These are phyloP conservation scores for Chamaedrilus cognettii DNA, from an alignment of 2,888 invertebrate species.

Conservation along the genomic window DNA sequence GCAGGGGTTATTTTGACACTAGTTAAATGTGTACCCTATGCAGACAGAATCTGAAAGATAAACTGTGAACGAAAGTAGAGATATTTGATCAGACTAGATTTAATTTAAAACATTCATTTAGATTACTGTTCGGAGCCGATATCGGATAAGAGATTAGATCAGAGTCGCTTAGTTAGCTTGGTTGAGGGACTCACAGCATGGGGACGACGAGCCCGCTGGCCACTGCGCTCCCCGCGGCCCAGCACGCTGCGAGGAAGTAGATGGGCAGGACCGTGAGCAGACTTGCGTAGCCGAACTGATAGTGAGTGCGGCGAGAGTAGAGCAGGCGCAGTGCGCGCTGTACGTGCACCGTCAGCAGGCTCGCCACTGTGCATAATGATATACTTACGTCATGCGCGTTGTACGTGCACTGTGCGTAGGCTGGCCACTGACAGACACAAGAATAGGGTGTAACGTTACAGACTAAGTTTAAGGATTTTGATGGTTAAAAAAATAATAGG, in stretches of 20 bases:
- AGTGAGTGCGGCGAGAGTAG: constrained; percentile 46
- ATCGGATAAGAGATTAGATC: too few species aligned
- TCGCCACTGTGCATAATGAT: constrained; percentile 35
- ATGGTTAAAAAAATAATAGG: too few species aligned
- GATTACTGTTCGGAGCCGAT: too few species aligned
- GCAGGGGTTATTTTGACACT: too few species aligned
- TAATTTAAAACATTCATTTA: too few species aligned
- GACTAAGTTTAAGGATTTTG: too few species aligned
- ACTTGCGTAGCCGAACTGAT: constrained; percentile 41
- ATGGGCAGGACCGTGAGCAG: constrained; percentile 29
- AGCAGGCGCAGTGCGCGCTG: constrained; percentile 46
- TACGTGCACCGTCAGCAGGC: constrained; percentile 41
- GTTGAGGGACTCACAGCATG: constrained; percentile 33
- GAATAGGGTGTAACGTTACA: too few species aligned
- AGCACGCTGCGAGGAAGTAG: constrained; percentile 35
- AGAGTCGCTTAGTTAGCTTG: too few species aligned
- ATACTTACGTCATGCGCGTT: too few species aligned
- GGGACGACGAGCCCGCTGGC: constrained; percentile 40
- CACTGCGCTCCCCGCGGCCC: constrained; percentile 36
- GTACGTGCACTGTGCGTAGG: too few species aligned
- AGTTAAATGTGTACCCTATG: background rate
- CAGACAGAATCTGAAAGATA: background rate
- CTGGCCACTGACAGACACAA: too few species aligned
- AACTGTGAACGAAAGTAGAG: background rate
- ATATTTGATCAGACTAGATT: background rate